phyloP scores from a whole-genome alignment of 2,888 invertebrate species.

The Oxytorus armatus region DNA sequence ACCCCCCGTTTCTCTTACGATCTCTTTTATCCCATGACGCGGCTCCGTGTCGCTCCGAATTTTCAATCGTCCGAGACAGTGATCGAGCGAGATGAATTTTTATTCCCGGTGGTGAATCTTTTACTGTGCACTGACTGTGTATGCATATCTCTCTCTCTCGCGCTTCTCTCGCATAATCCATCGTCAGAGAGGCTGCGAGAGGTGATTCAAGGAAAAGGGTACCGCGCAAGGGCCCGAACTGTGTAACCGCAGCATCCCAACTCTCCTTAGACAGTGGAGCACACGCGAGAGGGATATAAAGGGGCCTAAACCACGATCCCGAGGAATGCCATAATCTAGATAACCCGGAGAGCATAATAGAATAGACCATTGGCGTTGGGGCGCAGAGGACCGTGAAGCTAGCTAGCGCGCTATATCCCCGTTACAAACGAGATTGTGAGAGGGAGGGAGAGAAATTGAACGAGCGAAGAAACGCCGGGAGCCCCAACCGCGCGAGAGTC shows the following conservation, averaged over 20 bases:
- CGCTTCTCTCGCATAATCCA: constrained; percentile 46
- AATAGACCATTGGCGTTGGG: constrained; percentile 75
- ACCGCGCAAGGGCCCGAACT: constrained; percentile 41
- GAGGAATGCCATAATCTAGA: constrained; percentile 84
- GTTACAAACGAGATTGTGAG: too few relatives aligned
- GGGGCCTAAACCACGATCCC: constrained; percentile 74
- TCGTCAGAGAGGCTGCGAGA: constrained; percentile 23
- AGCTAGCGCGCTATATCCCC: too few relatives aligned
- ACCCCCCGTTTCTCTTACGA: too few relatives aligned
- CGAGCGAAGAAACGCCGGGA: constrained; percentile 36
- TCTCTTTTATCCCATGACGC: constrained; percentile 70
- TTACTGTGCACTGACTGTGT: constrained; percentile 1
- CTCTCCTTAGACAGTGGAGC: neutral
- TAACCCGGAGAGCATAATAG: constrained; percentile 82
- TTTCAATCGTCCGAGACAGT: constrained; percentile 56
- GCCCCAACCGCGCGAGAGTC: constrained; percentile 66
- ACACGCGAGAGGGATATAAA: constrained; percentile 1
- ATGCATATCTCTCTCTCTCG: neutral
- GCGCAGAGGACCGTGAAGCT: constrained; percentile 49
- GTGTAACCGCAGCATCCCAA: too few relatives aligned
- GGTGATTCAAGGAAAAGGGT: constrained; percentile 53
- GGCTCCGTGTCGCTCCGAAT: constrained; percentile 11
- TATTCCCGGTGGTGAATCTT: constrained; percentile 39
- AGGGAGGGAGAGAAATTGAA: constrained; percentile 49
- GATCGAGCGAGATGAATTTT: constrained; percentile 64